Conservation (phyloP, 2,113 vertebrate genomes). For the Eubucco bourcierii region DNA sequence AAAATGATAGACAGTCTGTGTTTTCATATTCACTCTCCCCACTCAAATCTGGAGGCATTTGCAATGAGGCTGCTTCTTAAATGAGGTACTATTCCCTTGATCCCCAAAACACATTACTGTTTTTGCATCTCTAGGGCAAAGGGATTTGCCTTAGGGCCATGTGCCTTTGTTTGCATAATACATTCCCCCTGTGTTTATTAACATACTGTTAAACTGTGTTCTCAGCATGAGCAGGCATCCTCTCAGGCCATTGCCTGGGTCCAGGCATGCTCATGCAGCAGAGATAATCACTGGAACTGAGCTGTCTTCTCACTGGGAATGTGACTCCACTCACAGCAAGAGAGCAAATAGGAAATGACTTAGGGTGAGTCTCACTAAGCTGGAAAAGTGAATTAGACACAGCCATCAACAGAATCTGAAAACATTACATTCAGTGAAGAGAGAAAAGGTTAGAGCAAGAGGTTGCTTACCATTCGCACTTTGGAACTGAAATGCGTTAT, state of each 20-base stretch:
- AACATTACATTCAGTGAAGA: slow-evolving; percentile 38
- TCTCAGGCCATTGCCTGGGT: background rate
- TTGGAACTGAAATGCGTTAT: slow-evolving; percentile 27
- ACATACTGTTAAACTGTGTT: slow-evolving; percentile 50
- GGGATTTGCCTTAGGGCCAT: slow-evolving; percentile 15
- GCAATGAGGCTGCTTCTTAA: background rate
- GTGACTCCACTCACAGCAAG: slow-evolving; percentile 70
- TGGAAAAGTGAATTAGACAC: slow-evolving; percentile 76
- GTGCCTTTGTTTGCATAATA: slow-evolving; percentile 47
- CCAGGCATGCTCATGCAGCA: background rate
- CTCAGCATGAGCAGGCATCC: slow-evolving; percentile 41
- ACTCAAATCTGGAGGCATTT: background rate
- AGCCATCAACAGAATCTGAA: slow-evolving; percentile 67
- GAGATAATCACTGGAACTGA: slow-evolving; percentile 65
- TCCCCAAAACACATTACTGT: background rate
- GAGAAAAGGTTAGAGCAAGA: slow-evolving; percentile 52
- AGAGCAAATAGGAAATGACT: slow-evolving; percentile 73
- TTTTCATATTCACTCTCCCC: slow-evolving; percentile 17
- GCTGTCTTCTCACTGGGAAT: slow-evolving; percentile 48
- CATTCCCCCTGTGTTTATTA: slow-evolving; percentile 61
- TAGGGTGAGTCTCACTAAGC: slow-evolving; percentile 64
- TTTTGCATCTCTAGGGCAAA: background rate
- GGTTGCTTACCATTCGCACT: slow-evolving; percentile 20
- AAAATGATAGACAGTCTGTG: background rate
- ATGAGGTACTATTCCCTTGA: background rate